Evolutionary conservation across 92 coral and sea anemone species (phyloP).

Genomic region (Palythoa heliodiscus): DNA sequence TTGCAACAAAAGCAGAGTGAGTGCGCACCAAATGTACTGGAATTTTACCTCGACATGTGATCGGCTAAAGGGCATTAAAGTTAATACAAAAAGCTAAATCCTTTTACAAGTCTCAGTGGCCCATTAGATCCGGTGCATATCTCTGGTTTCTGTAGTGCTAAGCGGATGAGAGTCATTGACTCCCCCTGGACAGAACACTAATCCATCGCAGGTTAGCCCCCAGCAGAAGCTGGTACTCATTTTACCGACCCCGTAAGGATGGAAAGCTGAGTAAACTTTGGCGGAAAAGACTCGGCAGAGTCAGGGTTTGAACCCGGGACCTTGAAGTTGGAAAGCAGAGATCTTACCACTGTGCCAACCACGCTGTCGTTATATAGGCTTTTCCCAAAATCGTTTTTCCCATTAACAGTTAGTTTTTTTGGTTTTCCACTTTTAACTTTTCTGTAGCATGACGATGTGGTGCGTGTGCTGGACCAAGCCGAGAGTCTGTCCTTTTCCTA

Average conservation of each 20-base stretch:
- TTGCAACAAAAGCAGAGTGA: too few species aligned
- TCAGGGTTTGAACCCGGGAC: too few species aligned
- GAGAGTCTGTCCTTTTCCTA: slow-evolving; percentile 41
- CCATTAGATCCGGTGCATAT: background rate
- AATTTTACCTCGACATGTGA: too few species aligned
- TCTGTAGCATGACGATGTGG: slow-evolving; percentile 81
- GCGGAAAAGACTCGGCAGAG: too few species aligned
- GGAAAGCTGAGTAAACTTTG: too few species aligned
- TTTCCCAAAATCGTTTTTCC: background rate
- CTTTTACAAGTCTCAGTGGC: background rate
- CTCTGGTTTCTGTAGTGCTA: background rate
- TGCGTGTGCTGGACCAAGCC: slow-evolving; percentile 73
- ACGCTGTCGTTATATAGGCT: too few species aligned
- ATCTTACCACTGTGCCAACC: too few species aligned
- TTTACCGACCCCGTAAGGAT: too few species aligned
- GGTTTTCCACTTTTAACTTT: background rate
- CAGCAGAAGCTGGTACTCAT: too few species aligned
- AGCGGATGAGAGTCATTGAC: background rate
- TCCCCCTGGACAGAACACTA: background rate
- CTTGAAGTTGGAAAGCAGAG: too few species aligned
- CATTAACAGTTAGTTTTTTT: background rate
- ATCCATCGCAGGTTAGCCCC: background rate
- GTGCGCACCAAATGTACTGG: too few species aligned
- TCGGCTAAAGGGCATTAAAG: too few species aligned
- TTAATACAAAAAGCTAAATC: background rate